A percentile compares a stretch with the other conserved stretches of the same genome.
These are phyloP conservation scores for Erebia ligea DNA, from an alignment of 2,888 invertebrate species.

Conservation along the genomic window DNA sequence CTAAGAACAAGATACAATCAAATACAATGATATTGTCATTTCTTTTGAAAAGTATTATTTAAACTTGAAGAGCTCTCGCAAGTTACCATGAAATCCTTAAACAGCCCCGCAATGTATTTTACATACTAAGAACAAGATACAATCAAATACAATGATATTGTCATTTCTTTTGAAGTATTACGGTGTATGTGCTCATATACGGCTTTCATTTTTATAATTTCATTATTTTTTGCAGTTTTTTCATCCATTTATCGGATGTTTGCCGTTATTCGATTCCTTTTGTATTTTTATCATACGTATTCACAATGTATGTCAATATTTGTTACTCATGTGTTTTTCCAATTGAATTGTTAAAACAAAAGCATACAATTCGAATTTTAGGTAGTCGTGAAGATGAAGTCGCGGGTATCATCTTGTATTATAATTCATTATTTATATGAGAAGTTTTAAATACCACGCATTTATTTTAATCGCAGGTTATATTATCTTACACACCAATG, in stretches of 20 bases:
- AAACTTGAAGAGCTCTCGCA: not conserved
- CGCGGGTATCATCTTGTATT: too few species aligned
- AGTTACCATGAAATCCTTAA: not conserved
- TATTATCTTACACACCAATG: slow-evolving; percentile 26
- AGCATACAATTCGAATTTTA: too few species aligned
- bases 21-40: slow-evolving; percentile 4
- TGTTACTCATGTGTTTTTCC: too few species aligned
- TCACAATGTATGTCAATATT: too few species aligned
- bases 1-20: not conserved
- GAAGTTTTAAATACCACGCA: slow-evolving; percentile 34
- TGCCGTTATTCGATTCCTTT: too few species aligned
- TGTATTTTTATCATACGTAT: too few species aligned
- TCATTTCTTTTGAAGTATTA: slow-evolving; percentile 13
- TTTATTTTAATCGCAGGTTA: slow-evolving; percentile 27
- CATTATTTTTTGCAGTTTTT: slow-evolving; percentile 1
- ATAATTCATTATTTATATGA: not conserved
- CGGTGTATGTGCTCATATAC: not conserved
- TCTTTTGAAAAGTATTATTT: slow-evolving; percentile 12
- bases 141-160: slow-evolving; percentile 5
- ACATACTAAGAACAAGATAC: not conserved
- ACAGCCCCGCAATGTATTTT: slow-evolving; percentile 1
- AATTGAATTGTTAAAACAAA: too few species aligned
- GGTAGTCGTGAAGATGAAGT: too few species aligned
- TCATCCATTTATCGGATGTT: not conserved
- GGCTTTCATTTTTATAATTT: not conserved